phyloP scores from a whole-genome alignment of 1,140 invertebrate species.

The Plectrocnemia conspersa region DNA sequence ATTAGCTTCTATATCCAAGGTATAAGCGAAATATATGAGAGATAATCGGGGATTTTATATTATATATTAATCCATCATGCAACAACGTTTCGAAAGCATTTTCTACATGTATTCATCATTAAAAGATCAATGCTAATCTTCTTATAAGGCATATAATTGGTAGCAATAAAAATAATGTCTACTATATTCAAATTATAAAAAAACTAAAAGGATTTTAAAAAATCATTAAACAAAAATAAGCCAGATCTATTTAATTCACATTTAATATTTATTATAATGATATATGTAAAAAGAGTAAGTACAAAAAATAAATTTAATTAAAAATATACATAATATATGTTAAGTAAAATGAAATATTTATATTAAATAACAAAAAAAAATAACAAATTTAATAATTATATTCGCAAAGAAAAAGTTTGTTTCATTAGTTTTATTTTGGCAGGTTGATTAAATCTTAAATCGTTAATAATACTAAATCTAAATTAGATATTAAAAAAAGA shows the following conservation, averaged over 20 bases:
- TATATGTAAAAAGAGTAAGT: constrained; percentile 26
- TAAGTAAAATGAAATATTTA: neutral
- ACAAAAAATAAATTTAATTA: constrained; percentile 15
- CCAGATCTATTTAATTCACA: neutral
- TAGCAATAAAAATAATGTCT: neutral
- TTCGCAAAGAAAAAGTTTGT: too few relatives aligned
- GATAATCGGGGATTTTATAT: neutral
- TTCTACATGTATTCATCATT: too few relatives aligned
- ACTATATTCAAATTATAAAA: too few relatives aligned
- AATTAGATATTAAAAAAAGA: too few relatives aligned
- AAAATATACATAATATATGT: constrained; percentile 7
- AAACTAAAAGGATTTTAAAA: neutral
- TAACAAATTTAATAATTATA: too few relatives aligned
- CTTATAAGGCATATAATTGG: neutral
- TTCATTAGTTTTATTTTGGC: too few relatives aligned
- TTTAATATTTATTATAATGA: neutral
- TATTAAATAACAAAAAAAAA: neutral
- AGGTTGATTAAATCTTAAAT: too few relatives aligned
- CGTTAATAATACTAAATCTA: too few relatives aligned
- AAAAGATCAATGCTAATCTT: neutral
- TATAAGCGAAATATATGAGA: neutral
- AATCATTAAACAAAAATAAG: neutral
- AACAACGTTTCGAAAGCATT: too few relatives aligned
- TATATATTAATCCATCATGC: neutral
- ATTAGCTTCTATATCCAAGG: neutral